phyloP scores from a whole-genome alignment of 2,888 invertebrate genomes.

The Sphaeridia pumilis region DNA sequence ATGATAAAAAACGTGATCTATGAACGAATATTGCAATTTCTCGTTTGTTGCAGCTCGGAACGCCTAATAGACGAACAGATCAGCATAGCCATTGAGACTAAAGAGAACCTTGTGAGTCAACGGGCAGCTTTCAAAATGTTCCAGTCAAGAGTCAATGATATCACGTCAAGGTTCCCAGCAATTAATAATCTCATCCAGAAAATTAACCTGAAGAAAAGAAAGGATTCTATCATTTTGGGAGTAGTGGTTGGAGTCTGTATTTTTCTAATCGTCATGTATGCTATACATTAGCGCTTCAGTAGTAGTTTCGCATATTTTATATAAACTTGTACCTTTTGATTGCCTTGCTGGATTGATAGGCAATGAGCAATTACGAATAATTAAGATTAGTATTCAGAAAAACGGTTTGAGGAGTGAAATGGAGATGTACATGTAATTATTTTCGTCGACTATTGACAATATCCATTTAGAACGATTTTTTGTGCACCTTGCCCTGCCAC shows the following conservation, averaged over 20 bases:
- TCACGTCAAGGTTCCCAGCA: slow-evolving; percentile 79
- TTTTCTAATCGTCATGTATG: slow-evolving; percentile 69
- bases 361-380: too few species aligned
- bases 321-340: too few species aligned
- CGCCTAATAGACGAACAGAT: slow-evolving; percentile 92
- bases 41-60: slow-evolving; percentile 58
- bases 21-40: too few species aligned
- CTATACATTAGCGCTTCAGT: slow-evolving; percentile 54
- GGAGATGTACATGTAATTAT: too few species aligned
- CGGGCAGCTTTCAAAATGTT: slow-evolving; percentile 77
- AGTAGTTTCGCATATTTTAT: too few species aligned
- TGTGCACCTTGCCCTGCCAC: too few species aligned
- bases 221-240: slow-evolving; percentile 87
- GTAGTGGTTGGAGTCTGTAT: slow-evolving; percentile 78
- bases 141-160: slow-evolving; percentile 83
- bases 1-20: too few species aligned
- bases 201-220: slow-evolving; percentile 83
- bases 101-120: slow-evolving; percentile 82
- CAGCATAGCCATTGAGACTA: slow-evolving; percentile 90
- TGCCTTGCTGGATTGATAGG: too few species aligned
- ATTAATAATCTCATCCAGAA: slow-evolving; percentile 78
- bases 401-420: too few species aligned
- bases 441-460: too few species aligned
- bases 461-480: too few species aligned
- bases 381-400: too few species aligned